Evolutionary conservation across 2,113 vertebrate genomes (phyloP), one percentile per base, ranked within the genome.

Genomic region (Hydropotes inermis): DNA sequence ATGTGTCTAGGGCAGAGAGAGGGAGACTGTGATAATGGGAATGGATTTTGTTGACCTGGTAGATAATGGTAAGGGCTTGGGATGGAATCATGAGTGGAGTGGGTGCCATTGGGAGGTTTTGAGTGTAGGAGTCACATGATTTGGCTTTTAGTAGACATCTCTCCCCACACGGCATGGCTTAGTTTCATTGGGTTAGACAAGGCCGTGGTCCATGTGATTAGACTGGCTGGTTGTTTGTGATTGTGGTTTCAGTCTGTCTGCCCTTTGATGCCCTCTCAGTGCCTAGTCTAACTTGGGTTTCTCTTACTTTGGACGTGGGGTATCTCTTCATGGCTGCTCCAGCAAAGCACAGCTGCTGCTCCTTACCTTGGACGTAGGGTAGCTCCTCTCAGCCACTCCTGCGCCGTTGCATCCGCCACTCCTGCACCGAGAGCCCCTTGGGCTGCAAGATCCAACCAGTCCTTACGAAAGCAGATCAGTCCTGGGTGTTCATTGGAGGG

Each of bases 251-350:
- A 67, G 64, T n/a, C 4, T 67, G 64, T 67, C 7, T 67, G 16
- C 64, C 16, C 33, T 67, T 17, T 67, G 33, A 67, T 67, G 64
- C 33, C 4, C 64, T 67, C 33, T 67, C 33, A 67, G 64, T 9
- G 33, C 16, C 64, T 5, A 67, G 64, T 67, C 16, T 67, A n/a
- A n/a, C 8, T 67, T 67, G 33, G 16, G 8, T n/a, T n/a, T 67
- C 33, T n/a, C 64, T n/a, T 67, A n/a, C 64, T 8, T 67, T n/a
- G 4, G 16, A n/a, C 0, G 0, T 67, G 4, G 33, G 8, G 33
- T 67, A 67, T 67, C 64, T 67, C 16, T 67, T 67, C 64, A 67
- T 0, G 7, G 33, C 64, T 67, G 33, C 61, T 67, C 33, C 33
- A 67, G 61, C 7, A 67, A 67, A 67, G 1, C 0, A 0, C 16